Conservation (phyloP, 2,888 invertebrate species). For the Drosophila setosimentum region DNA sequence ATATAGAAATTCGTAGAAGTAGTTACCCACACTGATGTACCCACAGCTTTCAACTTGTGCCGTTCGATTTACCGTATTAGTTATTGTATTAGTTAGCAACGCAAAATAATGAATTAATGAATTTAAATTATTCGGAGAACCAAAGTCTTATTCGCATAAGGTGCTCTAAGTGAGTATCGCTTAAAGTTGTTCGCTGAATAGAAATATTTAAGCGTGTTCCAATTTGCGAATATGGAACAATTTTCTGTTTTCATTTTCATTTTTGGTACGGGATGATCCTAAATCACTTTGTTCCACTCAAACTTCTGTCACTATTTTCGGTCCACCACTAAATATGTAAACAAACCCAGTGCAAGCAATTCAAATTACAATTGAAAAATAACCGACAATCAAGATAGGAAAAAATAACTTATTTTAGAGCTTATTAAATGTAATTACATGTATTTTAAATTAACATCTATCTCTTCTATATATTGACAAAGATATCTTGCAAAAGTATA, state of each 20-base stretch:
- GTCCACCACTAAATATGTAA: not conserved
- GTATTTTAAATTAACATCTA: not conserved
- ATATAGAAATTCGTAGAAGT: too few relatives aligned
- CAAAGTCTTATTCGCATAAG: not conserved
- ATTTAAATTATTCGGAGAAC: not conserved
- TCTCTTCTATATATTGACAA: not conserved
- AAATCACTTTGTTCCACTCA: not conserved
- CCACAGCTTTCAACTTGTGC: not conserved
- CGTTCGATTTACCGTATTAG: not conserved
- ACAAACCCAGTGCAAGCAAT: not conserved
- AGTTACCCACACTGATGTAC: too few relatives aligned
- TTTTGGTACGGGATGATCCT: not conserved
- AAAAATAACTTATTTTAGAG: not conserved
- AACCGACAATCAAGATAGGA: not conserved
- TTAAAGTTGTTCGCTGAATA: not conserved
- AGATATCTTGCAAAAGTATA: not conserved
- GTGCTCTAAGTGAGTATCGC: not conserved
- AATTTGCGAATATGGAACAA: not conserved
- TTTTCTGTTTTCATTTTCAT: not conserved
- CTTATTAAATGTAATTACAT: not conserved
- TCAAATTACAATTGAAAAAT: not conserved
- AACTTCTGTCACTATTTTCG: not conserved
- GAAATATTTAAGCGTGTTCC: not conserved
- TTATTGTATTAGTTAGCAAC: not conserved
- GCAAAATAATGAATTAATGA: not conserved